Percentiles rank a stretch among this genome's conserved stretches.
These are phyloP conservation scores for Lanius collurio DNA, from an alignment of 2,113 vertebrate genomes.

Conservation along the genomic window DNA sequence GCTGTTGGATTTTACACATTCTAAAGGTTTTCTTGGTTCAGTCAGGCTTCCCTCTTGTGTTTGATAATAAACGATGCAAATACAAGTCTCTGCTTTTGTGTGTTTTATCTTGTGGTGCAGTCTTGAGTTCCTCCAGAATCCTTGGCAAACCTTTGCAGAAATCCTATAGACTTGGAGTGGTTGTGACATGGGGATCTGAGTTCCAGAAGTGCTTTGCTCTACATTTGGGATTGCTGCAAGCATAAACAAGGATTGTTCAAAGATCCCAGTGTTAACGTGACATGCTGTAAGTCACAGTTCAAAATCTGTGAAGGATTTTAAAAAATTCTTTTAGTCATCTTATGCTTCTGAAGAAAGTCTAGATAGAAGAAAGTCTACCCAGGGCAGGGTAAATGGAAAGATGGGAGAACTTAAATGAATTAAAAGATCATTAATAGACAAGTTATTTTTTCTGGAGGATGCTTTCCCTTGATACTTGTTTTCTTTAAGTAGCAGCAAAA, in stretches of 20 bases:
- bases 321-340: not conserved
- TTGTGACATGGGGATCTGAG: not conserved
- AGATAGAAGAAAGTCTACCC: not conserved
- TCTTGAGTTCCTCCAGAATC: not conserved
- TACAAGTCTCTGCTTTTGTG: not conserved
- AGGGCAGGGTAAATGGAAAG: not conserved
- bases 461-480: constrained; percentile 58
- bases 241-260: not conserved
- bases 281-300: not conserved
- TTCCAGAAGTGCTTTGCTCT: not conserved
- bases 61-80: not conserved
- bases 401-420: not conserved
- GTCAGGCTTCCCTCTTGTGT: not conserved
- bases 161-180: not conserved
- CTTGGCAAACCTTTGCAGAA: not conserved
- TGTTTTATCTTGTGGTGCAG: not conserved
- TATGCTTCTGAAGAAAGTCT: not conserved
- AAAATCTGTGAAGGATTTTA: not conserved
- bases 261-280: not conserved
- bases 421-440: not conserved
- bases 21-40: not conserved
- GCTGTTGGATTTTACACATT: not conserved
- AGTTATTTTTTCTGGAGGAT: not conserved
- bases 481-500: constrained; percentile 55
- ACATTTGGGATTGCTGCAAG: not conserved